phyloP scores from a whole-genome alignment of 2,113 vertebrate genomes.

The Desmodus rotundus region DNA sequence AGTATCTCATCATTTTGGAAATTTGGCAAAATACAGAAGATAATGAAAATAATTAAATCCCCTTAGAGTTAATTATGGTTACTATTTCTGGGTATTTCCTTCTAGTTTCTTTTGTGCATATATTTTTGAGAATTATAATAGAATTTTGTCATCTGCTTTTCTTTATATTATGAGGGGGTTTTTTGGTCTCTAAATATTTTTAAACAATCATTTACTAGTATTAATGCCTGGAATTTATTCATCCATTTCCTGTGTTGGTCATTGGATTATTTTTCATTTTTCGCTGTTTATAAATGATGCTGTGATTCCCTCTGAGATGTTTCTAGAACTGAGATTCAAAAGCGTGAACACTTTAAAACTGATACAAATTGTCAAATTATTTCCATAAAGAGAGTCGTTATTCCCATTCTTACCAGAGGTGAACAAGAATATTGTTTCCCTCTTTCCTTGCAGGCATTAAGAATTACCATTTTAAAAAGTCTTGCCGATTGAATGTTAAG shows the following conservation, averaged over 20 bases:
- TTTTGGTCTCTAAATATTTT: conserved; percentile 8
- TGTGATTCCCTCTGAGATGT: background rate
- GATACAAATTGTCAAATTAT: background rate
- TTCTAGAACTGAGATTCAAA: background rate
- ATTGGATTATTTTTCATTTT: background rate
- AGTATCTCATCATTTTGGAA: background rate
- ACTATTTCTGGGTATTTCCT: background rate
- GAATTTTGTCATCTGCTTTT: background rate
- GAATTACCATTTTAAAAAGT: background rate
- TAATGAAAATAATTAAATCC: background rate
- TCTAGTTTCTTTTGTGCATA: background rate
- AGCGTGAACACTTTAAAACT: background rate
- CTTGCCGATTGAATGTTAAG: background rate
- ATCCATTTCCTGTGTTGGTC: background rate
- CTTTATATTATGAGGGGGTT: background rate
- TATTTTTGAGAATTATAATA: background rate
- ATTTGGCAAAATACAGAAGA: background rate
- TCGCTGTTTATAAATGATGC: background rate
- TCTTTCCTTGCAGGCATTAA: background rate
- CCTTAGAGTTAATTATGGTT: background rate
- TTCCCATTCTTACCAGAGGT: background rate
- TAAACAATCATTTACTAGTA: background rate
- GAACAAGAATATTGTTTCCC: background rate
- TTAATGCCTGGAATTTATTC: background rate
- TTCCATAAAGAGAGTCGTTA: background rate